phyloP scores from a whole-genome alignment of 1,140 invertebrate genomes.

The Drosophila malerkotliana region DNA sequence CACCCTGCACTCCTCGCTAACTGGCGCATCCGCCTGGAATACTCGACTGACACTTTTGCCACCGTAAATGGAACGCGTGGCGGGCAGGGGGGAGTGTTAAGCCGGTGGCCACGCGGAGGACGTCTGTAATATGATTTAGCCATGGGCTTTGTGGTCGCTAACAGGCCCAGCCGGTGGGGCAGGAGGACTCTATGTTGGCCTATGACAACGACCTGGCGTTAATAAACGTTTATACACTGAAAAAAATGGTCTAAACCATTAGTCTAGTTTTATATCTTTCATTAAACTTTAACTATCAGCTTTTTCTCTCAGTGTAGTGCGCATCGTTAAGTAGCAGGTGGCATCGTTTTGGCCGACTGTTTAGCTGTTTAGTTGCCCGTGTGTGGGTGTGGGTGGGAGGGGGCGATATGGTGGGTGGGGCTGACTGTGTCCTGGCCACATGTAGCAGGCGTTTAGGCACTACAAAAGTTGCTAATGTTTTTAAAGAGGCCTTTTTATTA shows the following conservation, averaged over 20 bases:
- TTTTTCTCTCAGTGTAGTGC: conserved; percentile 50
- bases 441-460: conserved; percentile 72
- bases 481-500: conserved; percentile 82
- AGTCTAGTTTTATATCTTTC: background rate
- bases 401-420: background rate
- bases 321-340: conserved; percentile 68
- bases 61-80: conserved; percentile 40
- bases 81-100: conserved; percentile 15
- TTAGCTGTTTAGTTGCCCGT: conserved; percentile 46
- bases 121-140: conserved; percentile 60
- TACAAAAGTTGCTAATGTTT: conserved; percentile 83
- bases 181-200: conserved; percentile 32
- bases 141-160: conserved; percentile 47
- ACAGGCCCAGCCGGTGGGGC: conserved; percentile 9
- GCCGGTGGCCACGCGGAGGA: conserved; percentile 13
- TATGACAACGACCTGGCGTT: conserved; percentile 23
- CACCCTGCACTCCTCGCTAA: conserved; percentile 12
- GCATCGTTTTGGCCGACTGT: conserved; percentile 54
- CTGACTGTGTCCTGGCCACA: conserved; percentile 34
- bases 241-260: conserved; percentile 3
- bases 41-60: conserved; percentile 68
- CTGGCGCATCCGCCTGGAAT: conserved; percentile 51
- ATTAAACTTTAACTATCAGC: too few species aligned
- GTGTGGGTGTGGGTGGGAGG: conserved; percentile 1
- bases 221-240: conserved; percentile 46